Base-by-base conservation (phyloP, 2,888 invertebrate genomes). In the Drosophila testacea region DNA sequence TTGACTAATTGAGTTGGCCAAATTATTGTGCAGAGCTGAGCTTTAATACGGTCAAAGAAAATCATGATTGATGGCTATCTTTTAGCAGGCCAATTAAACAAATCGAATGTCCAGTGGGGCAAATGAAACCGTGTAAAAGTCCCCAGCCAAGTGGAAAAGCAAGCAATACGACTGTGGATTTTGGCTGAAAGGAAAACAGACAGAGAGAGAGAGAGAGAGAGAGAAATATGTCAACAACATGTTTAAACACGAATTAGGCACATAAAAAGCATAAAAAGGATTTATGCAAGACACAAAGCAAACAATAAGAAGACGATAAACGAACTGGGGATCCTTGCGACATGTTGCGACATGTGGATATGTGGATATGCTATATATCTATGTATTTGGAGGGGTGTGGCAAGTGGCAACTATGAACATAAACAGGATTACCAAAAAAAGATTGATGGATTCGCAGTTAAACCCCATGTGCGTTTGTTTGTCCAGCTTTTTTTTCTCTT, bases 241-340 rank as follows among this genome's bases (percentile, higher is more conserved):
- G 84, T 85, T 88, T 90, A 85, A 90, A 79, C 82, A 87, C 78
- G 88, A 82, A 88, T 89, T 85, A 89, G 81, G 85, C 83, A 88
- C 88, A 89, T 83, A 90, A 79, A 85, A 84, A 87, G 74, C 76
- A 72, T 77, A 70, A 73, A 84, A 82, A 82, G 89, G 86, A 86
- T 89, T 89, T 88, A 85, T 81, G 76, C 81, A 84, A 73, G 79
- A 77, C 85, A 89, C 57, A 73, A 74, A 69, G 75, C 74, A 69
- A 64, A 78, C 71, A 72, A 79, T 63, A 67, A 60, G 59, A 48
- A 36, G 64, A 65, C 63, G 63, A 76, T 70, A 72, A 71, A 71
- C 57, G 54, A 57, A 60, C 41, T 61, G 28, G 46, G 27, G 46
- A 39, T 32, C 28, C 34, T 48, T 56, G 38, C 48, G 57, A 50